Conservation (phyloP, 2,113 vertebrate genomes). For the Nycticorax nycticorax region DNA sequence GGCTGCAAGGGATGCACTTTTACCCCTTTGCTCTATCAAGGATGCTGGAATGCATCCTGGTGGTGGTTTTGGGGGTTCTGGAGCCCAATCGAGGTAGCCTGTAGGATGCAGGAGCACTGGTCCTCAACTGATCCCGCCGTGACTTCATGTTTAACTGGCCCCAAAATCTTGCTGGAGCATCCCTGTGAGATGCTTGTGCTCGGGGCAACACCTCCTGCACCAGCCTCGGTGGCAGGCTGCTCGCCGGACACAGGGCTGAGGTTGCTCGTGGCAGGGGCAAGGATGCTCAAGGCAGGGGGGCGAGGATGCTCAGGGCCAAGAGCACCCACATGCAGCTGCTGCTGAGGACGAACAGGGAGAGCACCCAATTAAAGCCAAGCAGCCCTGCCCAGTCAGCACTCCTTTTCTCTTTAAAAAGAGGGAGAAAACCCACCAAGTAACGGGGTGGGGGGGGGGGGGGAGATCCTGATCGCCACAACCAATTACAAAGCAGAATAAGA, state of each 20-base stretch:
- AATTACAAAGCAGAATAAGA: background rate
- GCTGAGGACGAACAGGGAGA: background rate
- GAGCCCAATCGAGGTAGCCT: fast-evolving
- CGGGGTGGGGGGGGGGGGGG: background rate
- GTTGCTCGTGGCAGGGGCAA: background rate
- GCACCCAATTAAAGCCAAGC: background rate
- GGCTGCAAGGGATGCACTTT: background rate
- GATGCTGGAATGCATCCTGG: background rate
- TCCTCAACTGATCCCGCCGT: fast-evolving
- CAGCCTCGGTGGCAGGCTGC: background rate
- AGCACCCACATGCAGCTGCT: fast-evolving
- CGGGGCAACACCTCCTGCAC: background rate
- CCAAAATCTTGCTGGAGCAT: background rate
- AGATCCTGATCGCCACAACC: fast-evolving
- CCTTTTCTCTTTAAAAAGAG: background rate
- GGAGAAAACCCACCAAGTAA: background rate
- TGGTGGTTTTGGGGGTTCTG: fast-evolving
- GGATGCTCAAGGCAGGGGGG: fast-evolving
- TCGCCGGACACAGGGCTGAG: fast-evolving
- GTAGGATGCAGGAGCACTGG: background rate
- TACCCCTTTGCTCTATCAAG: fast-evolving
- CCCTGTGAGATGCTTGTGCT: background rate
- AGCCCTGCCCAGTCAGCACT: background rate
- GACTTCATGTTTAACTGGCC: background rate
- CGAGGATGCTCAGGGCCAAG: background rate